Conservation (phyloP, 2,113 vertebrate genomes). For the Spermophilus dauricus region DNA sequence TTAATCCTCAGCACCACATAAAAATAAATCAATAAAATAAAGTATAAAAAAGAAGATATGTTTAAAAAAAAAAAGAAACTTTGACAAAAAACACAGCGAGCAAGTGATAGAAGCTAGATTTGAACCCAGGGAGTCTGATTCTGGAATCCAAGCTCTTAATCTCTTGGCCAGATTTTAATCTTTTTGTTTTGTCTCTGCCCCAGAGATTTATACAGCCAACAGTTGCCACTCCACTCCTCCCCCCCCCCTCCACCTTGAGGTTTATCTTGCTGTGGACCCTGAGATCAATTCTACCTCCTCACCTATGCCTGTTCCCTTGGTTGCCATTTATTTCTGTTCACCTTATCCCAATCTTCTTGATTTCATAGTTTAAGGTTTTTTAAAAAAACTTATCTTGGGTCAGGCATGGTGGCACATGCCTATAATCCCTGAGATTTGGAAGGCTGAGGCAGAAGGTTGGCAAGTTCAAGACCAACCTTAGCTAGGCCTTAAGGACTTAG, state of each 20-base stretch:
- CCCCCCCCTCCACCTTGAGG: neutral
- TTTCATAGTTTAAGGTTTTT: conserved; percentile 32
- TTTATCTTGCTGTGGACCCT: neutral
- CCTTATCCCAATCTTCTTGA: neutral
- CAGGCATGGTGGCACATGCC: too few relatives aligned
- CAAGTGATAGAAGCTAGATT: neutral
- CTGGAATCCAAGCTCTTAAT: neutral
- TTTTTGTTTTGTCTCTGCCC: neutral
- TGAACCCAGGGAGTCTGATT: neutral
- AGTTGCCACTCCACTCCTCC: neutral
- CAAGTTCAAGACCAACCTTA: neutral
- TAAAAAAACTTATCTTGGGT: too few relatives aligned
- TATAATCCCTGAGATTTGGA: too few relatives aligned
- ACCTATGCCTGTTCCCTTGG: neutral
- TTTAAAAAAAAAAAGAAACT: too few relatives aligned
- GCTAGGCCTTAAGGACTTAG: neutral
- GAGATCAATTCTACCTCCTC: neutral
- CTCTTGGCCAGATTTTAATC: neutral
- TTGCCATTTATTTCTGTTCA: neutral
- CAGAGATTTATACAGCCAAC: neutral
- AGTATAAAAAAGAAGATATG: too few relatives aligned
- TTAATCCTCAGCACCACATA: too few relatives aligned
- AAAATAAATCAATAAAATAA: too few relatives aligned
- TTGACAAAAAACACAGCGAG: neutral
- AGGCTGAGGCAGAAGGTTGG: too few relatives aligned